Evolutionary conservation across 2,113 vertebrate genomes (phyloP).

Genomic region (Alouatta palliata): DNA sequence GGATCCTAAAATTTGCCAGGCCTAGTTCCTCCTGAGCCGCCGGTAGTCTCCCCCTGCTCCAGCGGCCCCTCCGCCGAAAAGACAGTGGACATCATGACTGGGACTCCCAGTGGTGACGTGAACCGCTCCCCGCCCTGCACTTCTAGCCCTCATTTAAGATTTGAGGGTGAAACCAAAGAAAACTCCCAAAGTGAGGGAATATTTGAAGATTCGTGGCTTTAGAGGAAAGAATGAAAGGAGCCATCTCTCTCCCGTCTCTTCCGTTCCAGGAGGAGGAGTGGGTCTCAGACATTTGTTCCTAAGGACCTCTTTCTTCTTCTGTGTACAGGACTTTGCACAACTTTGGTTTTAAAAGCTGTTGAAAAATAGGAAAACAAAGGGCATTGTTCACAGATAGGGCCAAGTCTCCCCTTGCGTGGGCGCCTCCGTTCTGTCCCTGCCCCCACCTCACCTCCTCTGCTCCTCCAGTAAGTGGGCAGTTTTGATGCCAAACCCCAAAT

Average conservation of each 20-base stretch:
- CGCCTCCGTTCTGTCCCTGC: not conserved
- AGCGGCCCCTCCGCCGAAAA: conserved; percentile 46
- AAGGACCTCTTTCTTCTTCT: conserved; percentile 58
- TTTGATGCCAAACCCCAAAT: conserved; percentile 50
- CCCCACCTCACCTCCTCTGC: conserved; percentile 2
- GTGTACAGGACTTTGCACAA: conserved; percentile 78
- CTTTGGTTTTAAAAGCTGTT: conserved; percentile 78
- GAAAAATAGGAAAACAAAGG: conserved; percentile 77
- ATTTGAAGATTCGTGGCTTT: conserved; percentile 42
- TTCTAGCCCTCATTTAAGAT: conserved; percentile 52
- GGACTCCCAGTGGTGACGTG: conserved; percentile 22
- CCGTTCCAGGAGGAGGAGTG: not conserved
- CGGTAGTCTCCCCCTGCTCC: not conserved
- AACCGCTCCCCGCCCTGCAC: not conserved
- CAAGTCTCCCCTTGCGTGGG: conserved; percentile 17
- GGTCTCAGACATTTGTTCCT: not conserved
- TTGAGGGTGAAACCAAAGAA: conserved; percentile 76
- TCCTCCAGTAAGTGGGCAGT: conserved; percentile 65
- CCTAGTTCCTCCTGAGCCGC: not conserved
- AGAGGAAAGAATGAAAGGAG: conserved; percentile 40
- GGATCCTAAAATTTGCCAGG: conserved; percentile 9
- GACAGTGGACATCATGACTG: conserved; percentile 11
- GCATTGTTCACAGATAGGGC: conserved; percentile 80
- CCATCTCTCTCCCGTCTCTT: not conserved
- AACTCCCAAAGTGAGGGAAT: not conserved